A percentile compares a stretch with the other conserved stretches of the same genome.
These are phyloP conservation scores for Arctia plantaginis DNA, from an alignment of 2,888 invertebrate genomes.

Conservation along the genomic window DNA sequence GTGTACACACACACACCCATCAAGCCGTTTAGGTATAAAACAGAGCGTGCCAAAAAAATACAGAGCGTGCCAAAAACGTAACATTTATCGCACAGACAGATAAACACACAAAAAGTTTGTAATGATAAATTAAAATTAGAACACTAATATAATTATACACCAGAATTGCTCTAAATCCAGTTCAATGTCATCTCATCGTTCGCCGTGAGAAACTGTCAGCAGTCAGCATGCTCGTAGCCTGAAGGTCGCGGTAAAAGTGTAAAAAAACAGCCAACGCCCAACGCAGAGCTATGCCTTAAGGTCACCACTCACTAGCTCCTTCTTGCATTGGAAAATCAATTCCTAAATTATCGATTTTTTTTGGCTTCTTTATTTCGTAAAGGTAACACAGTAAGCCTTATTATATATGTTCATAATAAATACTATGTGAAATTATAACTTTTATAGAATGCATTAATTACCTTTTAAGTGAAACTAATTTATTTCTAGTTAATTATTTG, in stretches of 20 bases:
- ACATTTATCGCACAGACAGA: no score
- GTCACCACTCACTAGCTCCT: background rate
- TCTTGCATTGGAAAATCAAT: background rate
- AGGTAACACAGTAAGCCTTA: background rate
- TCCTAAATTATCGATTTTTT: background rate
- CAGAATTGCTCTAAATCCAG: conserved; percentile 45
- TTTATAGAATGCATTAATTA: background rate
- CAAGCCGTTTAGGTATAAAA: no score
- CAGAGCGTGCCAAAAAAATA: no score
- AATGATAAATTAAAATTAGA: background rate
- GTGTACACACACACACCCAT: no score
- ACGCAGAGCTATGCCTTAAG: conserved; percentile 22
- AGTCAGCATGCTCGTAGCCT: conserved; percentile 39
- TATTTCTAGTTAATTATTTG: background rate
- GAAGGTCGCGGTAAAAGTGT: conserved; percentile 76
- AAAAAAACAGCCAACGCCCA: conserved; percentile 63
- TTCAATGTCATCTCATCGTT: conserved; percentile 61
- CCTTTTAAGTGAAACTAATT: background rate
- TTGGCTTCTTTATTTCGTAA: background rate
- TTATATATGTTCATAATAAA: background rate
- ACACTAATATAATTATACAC: conserved; percentile 13
- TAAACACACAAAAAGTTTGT: background rate
- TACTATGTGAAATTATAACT: background rate
- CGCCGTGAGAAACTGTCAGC: conserved; percentile 61
- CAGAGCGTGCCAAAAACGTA: no score